Evolutionary conservation across 2,888 invertebrate genomes (phyloP), one percentile per base, ranked within the genome.

Genomic region (Gandaritis pyraliata): DNA sequence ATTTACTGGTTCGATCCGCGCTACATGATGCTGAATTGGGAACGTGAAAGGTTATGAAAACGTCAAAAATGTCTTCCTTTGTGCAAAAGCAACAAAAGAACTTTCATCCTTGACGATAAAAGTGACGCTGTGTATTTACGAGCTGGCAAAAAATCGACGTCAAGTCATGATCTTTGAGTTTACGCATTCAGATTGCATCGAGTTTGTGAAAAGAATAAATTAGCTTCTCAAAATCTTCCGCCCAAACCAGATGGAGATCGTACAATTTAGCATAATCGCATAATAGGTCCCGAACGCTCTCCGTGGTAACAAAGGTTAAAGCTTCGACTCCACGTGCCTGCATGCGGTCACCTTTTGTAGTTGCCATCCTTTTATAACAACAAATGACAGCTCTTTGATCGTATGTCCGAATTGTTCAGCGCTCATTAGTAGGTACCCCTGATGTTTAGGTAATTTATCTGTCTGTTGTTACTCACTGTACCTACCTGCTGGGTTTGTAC

Each of bases 221-320:
- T 79, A 77, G 73, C 68, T 71, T 67, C n/a, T 62, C 68, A 72
- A 43, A 43, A 43, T 43, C 43, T 43, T 16, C 41, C 13, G 33
- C 33, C 72, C 68, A 66, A 68, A 68, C 58, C 72, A 74, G 72
- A 74, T 73, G 74, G 71, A 64, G 62, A 76, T 77, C 62, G 65
- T 72, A 78, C 76, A 82, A 73, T 72, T 81, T 78, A 70, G 77
- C 74, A 77, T 78, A 79, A 77, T 77, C 73, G 72, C 74, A 76
- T 77, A 77, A 80, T 78, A 72, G 75, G 69, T 70, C 72, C 72
- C 64, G 72, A 76, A 75, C 70, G 75, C 71, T 75, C 72, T 64
- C 62, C 62, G 71, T 70, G 73, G 71, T 70, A 74, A 81, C 82
- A 80, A 82, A 82, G 81, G 82, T 80, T 79, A 78, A 16, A 16